Evolutionary conservation across 2,888 invertebrate species (phyloP).

Genomic region (Patella depressa): DNA sequence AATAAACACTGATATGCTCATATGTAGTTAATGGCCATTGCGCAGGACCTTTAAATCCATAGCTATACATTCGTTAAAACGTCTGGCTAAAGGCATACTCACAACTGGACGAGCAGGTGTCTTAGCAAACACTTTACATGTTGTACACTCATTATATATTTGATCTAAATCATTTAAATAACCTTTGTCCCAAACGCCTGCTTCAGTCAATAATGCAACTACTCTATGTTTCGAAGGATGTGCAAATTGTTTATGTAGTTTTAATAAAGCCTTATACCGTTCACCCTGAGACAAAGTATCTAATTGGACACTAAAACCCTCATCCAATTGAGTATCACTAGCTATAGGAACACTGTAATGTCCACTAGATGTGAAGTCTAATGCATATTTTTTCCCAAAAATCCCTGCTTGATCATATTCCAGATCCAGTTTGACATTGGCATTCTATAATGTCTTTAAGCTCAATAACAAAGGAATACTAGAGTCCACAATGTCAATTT

Average conservation of each 20-base stretch:
- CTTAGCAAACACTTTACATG: too few species aligned
- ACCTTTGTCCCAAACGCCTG: not conserved
- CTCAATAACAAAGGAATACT: slow-evolving; percentile 1
- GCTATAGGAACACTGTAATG: not conserved
- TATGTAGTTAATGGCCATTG: too few species aligned
- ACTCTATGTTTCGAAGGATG: not conserved
- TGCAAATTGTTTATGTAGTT: not conserved
- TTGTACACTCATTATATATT: not conserved
- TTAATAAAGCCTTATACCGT: not conserved
- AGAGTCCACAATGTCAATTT: slow-evolving; percentile 3
- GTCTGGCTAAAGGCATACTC: too few species aligned
- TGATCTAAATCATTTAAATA: not conserved
- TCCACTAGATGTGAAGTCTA: not conserved
- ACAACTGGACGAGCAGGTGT: too few species aligned
- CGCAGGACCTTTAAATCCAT: too few species aligned
- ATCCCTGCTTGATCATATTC: not conserved
- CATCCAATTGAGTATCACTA: not conserved
- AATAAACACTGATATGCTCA: too few species aligned
- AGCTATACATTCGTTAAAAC: too few species aligned
- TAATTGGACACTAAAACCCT: not conserved
- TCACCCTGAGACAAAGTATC: not conserved
- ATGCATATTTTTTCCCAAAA: not conserved
- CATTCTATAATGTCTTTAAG: not conserved
- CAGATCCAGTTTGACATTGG: slow-evolving; percentile 4
- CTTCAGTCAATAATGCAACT: not conserved